Percentiles rank a stretch among this genome's conserved stretches.
Evolutionary conservation across 53 echinoderm and acorn worm genomes (phyloP).

Genomic region (Echinometra lucunter): DNA sequence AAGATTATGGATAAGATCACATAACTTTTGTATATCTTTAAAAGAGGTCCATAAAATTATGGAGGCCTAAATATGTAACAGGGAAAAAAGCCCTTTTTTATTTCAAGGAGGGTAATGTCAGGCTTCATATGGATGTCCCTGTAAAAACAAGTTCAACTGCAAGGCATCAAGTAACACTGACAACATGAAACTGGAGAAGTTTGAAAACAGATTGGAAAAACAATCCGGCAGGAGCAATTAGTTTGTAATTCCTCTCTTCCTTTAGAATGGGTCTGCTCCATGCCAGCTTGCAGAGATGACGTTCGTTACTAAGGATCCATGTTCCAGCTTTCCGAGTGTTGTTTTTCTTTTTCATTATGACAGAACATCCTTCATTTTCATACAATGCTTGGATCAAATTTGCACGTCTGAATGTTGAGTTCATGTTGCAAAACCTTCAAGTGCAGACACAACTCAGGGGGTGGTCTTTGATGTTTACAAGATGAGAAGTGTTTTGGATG

Average conservation of each 20-base stretch:
- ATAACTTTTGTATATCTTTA: too few relatives aligned
- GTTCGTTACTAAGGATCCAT: background rate
- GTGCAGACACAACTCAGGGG: too few relatives aligned
- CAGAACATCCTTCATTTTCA: background rate
- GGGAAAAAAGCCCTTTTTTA: background rate
- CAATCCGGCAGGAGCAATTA: constrained; percentile 50
- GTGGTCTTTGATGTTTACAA: too few relatives aligned
- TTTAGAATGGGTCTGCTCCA: background rate
- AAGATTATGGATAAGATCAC: too few relatives aligned
- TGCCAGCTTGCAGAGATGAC: background rate
- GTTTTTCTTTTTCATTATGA: too few relatives aligned
- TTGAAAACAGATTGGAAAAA: constrained; percentile 41
- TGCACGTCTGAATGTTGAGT: too few relatives aligned
- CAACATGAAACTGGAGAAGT: constrained; percentile 33
- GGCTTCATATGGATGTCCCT: background rate
- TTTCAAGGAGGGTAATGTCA: background rate
- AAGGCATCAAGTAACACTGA: background rate
- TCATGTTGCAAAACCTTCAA: too few relatives aligned
- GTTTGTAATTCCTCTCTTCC: constrained; percentile 52
- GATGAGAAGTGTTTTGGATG: too few relatives aligned
- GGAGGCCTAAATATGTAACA: too few relatives aligned
- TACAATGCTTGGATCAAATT: background rate
- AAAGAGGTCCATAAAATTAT: too few relatives aligned
- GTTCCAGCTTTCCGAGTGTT: background rate
- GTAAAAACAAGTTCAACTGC: background rate